These are phyloP conservation scores for Rissa tridactyla DNA, from an alignment of 2,113 vertebrate species.

Conservation along the genomic window DNA sequence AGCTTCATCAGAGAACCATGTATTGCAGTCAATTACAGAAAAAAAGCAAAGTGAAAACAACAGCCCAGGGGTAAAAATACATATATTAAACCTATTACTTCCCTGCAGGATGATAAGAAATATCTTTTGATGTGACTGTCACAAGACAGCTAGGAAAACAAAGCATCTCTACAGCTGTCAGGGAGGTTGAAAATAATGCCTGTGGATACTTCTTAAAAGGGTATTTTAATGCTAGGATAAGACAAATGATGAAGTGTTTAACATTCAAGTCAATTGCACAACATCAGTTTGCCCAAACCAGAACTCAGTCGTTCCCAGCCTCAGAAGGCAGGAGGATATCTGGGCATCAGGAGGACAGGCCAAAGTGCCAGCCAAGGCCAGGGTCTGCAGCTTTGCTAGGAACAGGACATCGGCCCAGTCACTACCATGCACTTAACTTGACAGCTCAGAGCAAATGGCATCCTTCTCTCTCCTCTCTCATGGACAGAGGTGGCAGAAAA, in stretches of 20 bases:
- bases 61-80: not conserved
- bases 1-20: not conserved
- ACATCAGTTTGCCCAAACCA: not conserved
- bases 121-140: not conserved
- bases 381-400: not conserved
- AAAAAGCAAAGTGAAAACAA: not conserved
- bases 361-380: not conserved
- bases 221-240: not conserved
- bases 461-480: not conserved
- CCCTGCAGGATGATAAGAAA: not conserved
- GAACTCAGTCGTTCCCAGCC: accelerated
- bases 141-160: not conserved
- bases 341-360: not conserved
- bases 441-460: not conserved
- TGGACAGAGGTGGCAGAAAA: not conserved
- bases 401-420: not conserved
- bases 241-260: not conserved
- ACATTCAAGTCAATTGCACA: not conserved
- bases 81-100: not conserved
- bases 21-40: not conserved
- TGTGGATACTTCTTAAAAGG: not conserved
- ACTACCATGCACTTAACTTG: not conserved
- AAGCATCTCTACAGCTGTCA: not conserved
- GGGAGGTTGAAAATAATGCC: not conserved
- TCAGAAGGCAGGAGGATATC: not conserved